Percentiles rank a stretch among this genome's conserved stretches.
These are phyloP conservation scores for Stratiolaelaps scimitus DNA, from an alignment of 1,140 invertebrate genomes.

Conservation along the genomic window DNA sequence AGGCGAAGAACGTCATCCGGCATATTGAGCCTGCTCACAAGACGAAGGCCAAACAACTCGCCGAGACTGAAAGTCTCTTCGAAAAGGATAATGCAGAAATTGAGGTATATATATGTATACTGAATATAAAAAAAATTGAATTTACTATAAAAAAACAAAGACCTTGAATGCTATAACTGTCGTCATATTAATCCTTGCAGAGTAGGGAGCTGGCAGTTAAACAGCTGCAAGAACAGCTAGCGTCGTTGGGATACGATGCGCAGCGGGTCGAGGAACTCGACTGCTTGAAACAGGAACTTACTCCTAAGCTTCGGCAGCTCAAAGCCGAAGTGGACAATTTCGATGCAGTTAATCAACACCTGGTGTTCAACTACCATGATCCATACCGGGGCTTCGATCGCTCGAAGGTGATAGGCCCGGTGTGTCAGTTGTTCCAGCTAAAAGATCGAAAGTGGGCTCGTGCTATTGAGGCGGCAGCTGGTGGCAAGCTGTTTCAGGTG, in stretches of 20 bases:
- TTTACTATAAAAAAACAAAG: too few relatives aligned
- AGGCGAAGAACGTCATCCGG: background rate
- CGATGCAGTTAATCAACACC: slow-evolving; percentile 45
- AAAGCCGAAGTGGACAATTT: slow-evolving; percentile 50
- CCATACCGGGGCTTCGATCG: slow-evolving; percentile 64
- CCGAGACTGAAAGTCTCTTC: slow-evolving; percentile 6
- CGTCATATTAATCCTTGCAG: too few relatives aligned
- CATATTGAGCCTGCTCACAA: background rate
- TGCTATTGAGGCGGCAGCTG: slow-evolving; percentile 59
- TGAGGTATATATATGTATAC: slow-evolving; percentile 50
- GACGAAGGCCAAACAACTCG: background rate
- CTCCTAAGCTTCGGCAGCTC: slow-evolving; percentile 45
- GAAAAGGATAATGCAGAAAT: slow-evolving; percentile 1
- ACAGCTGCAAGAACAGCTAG: slow-evolving; percentile 45
- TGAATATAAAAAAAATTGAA: slow-evolving; percentile 1
- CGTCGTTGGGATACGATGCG: slow-evolving; percentile 55
- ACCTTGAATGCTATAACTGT: too few relatives aligned
- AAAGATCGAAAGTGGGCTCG: slow-evolving; percentile 63
- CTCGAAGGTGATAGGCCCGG: slow-evolving; percentile 60
- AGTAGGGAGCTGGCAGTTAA: background rate
- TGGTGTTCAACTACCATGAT: slow-evolving; percentile 59
- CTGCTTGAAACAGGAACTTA: slow-evolving; percentile 45
- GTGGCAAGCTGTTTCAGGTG: slow-evolving; percentile 75
- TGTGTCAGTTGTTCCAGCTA: slow-evolving; percentile 60
- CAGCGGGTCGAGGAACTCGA: slow-evolving; percentile 50